Percentiles rank a stretch among this genome's conserved stretches.
phyloP scores from a whole-genome alignment of 2,113 vertebrate species.

The Noturus placidus region DNA sequence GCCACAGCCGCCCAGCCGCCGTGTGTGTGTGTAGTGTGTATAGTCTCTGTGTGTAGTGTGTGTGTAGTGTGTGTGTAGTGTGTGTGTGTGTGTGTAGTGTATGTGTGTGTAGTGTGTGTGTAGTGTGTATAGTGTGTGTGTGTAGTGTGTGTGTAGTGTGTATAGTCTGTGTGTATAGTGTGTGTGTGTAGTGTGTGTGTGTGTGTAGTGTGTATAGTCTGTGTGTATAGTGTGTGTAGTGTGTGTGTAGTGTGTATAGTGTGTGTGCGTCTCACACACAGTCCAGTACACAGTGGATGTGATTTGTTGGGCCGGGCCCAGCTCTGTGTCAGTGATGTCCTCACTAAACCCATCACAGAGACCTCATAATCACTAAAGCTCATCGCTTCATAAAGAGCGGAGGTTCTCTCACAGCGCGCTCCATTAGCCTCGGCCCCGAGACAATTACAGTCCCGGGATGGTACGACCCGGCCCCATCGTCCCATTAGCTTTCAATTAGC shows the following conservation, averaged over 20 bases:
- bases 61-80: too few relatives aligned
- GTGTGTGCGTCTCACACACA: background rate
- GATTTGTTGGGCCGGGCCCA: too few relatives aligned
- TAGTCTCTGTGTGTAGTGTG: too few relatives aligned
- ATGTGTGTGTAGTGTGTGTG: too few relatives aligned
- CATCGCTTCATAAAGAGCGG: slow-evolving; percentile 70
- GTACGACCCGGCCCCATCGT: slow-evolving; percentile 11
- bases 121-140: too few relatives aligned
- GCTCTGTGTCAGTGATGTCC: too few relatives aligned
- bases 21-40: too few relatives aligned
- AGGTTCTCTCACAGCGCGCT: slow-evolving; percentile 42
- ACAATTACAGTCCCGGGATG: background rate
- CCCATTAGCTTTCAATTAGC: slow-evolving; percentile 57
- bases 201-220: background rate
- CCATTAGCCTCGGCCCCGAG: slow-evolving; percentile 61
- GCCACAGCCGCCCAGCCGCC: too few relatives aligned
- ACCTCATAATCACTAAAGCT: slow-evolving; percentile 72
- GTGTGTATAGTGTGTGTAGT: background rate
- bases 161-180: too few relatives aligned
- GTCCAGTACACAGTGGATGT: background rate
- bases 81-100: too few relatives aligned
- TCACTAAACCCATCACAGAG: slow-evolving; percentile 67
- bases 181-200: background rate
- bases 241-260: background rate
- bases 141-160: too few relatives aligned